Evolutionary conservation across 1,140 invertebrate species (phyloP).

Genomic region (Caenorhabditis briggsae): DNA sequence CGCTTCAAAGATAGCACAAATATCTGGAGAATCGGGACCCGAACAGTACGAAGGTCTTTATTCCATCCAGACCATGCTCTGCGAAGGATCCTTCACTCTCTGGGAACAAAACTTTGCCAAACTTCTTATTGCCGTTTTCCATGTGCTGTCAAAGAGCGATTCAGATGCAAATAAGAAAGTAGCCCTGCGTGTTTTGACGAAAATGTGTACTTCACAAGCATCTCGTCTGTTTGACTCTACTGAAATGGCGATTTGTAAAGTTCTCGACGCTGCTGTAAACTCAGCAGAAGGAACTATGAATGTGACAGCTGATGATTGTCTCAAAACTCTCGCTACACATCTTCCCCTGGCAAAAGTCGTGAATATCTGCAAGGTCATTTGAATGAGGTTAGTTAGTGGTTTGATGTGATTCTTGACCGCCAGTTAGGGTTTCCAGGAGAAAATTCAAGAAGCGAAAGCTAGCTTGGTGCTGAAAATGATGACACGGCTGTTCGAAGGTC

Average conservation of each 20-base stretch:
- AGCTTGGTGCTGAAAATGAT: constrained; percentile 44
- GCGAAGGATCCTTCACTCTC: constrained; percentile 20
- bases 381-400: neutral
- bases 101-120: constrained; percentile 41
- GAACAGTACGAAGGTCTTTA: constrained; percentile 5
- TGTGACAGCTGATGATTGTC: constrained; percentile 23
- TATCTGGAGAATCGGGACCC: neutral
- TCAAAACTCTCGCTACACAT: constrained; percentile 20
- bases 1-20: neutral
- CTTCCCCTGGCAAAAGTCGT: constrained; percentile 32
- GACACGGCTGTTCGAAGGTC: constrained; percentile 12
- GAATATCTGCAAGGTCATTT: neutral
- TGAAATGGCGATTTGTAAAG: constrained; percentile 32
- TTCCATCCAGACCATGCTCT: constrained; percentile 22
- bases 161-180: constrained; percentile 27
- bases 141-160: constrained; percentile 16
- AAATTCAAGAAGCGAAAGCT: constrained; percentile 19
- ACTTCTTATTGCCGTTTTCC: constrained; percentile 21
- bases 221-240: constrained; percentile 28
- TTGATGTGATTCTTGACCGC: neutral
- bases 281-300: constrained; percentile 30
- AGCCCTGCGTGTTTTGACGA: constrained; percentile 17
- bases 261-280: constrained; percentile 29
- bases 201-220: constrained; percentile 37
- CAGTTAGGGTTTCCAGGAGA: neutral